Evolutionary conservation across 2,888 invertebrate genomes (phyloP).

Genomic region (Thereva unica): DNA sequence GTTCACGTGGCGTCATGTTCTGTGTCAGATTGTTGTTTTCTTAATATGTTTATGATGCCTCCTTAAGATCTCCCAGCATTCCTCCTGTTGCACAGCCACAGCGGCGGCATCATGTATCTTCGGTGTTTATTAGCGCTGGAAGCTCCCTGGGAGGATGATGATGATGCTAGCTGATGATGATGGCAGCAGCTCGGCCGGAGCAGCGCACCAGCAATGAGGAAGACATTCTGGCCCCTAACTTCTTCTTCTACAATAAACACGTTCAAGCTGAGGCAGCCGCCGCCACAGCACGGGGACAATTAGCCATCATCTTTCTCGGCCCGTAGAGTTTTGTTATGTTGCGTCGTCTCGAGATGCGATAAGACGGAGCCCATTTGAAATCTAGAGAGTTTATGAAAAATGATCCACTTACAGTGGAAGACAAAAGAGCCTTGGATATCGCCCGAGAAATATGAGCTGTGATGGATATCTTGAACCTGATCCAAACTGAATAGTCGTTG

Average conservation of each 20-base stretch:
- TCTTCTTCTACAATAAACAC: too few species aligned
- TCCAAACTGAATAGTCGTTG: conserved; percentile 10
- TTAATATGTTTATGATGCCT: too few species aligned
- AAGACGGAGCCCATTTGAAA: conserved; percentile 19
- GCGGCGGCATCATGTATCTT: background rate
- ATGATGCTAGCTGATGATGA: too few species aligned
- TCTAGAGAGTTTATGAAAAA: conserved; percentile 16
- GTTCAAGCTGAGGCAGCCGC: too few species aligned
- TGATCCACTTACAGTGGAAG: conserved; percentile 18
- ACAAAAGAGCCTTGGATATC: background rate
- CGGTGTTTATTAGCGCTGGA: too few species aligned
- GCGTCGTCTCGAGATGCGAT: background rate
- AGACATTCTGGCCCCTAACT: background rate
- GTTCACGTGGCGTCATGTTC: conserved; percentile 1
- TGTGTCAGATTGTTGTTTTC: background rate
- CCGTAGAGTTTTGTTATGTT: too few species aligned
- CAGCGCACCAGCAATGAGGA: too few species aligned
- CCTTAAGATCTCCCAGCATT: too few species aligned
- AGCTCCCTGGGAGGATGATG: too few species aligned
- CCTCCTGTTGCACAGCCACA: background rate
- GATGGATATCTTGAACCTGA: conserved; percentile 21
- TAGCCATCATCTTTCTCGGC: conserved; percentile 6
- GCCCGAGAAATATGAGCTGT: conserved; percentile 19
- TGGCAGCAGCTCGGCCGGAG: too few species aligned
- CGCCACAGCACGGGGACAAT: conserved; percentile 8